A percentile compares a stretch with the other conserved stretches of the same genome.
Conservation (phyloP, 2,797 vertebrate genomes). For the Danio choprae region DNA sequence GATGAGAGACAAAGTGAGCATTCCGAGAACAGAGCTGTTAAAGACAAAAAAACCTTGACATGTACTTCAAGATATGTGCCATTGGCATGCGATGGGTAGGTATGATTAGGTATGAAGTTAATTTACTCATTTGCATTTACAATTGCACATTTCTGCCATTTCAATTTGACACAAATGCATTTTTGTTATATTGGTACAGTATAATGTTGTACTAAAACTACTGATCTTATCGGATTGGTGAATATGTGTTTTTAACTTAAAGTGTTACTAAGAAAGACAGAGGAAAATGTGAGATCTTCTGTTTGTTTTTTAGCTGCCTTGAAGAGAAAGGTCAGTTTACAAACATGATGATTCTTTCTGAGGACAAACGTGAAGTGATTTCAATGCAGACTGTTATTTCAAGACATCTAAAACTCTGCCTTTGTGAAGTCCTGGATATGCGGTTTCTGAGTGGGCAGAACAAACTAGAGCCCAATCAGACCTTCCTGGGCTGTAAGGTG, state of each 20-base stretch:
- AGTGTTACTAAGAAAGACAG: background rate
- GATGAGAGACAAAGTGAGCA: constrained; percentile 43
- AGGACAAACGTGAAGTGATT: constrained; percentile 23
- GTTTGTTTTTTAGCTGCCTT: constrained; percentile 34
- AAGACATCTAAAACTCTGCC: constrained; percentile 13
- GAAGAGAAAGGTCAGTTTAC: background rate
- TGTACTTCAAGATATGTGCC: constrained; percentile 43
- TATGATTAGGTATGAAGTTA: constrained; percentile 40
- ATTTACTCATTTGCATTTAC: background rate
- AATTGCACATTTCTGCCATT: background rate
- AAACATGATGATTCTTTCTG: constrained; percentile 12
- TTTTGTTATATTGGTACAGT: background rate
- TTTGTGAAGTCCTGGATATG: constrained; percentile 9
- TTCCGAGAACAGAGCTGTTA: constrained; percentile 48
- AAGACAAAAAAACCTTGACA: constrained; percentile 43
- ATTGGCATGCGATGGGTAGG: constrained; percentile 69
- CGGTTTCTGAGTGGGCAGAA: background rate
- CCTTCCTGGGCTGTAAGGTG: constrained; percentile 23
- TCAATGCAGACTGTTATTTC: constrained; percentile 10
- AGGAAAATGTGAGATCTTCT: background rate
- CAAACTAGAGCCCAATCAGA: constrained; percentile 1
- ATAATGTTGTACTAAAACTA: background rate
- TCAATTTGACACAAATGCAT: background rate
- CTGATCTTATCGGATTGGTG: background rate
- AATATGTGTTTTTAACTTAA: background rate